Conservation (phyloP, 2,113 vertebrate genomes). For the Rhegmatorhina hoffmannsi region DNA sequence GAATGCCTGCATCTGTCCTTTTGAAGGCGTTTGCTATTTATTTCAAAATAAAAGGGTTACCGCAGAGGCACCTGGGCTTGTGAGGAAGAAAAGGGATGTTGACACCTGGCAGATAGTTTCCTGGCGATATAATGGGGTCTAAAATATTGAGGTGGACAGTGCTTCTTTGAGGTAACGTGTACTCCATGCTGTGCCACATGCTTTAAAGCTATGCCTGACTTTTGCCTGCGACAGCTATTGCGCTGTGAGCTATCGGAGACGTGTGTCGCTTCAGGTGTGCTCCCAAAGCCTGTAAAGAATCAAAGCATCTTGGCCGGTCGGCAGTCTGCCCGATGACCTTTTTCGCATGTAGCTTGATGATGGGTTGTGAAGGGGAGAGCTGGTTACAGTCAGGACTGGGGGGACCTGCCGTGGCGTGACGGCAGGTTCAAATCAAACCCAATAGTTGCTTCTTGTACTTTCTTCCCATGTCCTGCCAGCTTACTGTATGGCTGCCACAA, state of each 20-base stretch:
- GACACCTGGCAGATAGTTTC: slow-evolving; percentile 56
- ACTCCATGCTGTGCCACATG: slow-evolving; percentile 18
- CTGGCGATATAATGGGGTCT: slow-evolving; percentile 45
- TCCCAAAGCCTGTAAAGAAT: slow-evolving; percentile 62
- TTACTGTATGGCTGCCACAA: slow-evolving; percentile 82
- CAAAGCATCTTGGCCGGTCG: slow-evolving; percentile 67
- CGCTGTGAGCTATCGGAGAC: slow-evolving; percentile 62
- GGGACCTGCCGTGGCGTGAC: slow-evolving; percentile 65
- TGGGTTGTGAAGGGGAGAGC: slow-evolving; percentile 83
- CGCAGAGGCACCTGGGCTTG: neutral
- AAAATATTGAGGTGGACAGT: slow-evolving; percentile 52
- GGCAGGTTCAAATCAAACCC: slow-evolving; percentile 79
- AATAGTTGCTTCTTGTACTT: slow-evolving; percentile 72
- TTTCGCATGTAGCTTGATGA: slow-evolving; percentile 74
- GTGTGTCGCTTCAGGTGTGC: slow-evolving; percentile 79
- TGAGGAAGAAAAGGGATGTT: slow-evolving; percentile 27
- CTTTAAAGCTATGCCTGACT: slow-evolving; percentile 63
- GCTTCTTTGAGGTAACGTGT: slow-evolving; percentile 46
- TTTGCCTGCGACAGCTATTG: slow-evolving; percentile 32
- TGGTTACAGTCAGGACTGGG: slow-evolving; percentile 75
- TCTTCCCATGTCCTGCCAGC: slow-evolving; percentile 74
- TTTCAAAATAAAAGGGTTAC: slow-evolving; percentile 32
- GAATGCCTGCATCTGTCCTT: neutral
- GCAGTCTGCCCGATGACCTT: slow-evolving; percentile 82
- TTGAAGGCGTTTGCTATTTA: neutral